These are phyloP conservation scores for Paraplagusia blochii DNA, from an alignment of 2,113 vertebrate genomes.

Conservation along the genomic window DNA sequence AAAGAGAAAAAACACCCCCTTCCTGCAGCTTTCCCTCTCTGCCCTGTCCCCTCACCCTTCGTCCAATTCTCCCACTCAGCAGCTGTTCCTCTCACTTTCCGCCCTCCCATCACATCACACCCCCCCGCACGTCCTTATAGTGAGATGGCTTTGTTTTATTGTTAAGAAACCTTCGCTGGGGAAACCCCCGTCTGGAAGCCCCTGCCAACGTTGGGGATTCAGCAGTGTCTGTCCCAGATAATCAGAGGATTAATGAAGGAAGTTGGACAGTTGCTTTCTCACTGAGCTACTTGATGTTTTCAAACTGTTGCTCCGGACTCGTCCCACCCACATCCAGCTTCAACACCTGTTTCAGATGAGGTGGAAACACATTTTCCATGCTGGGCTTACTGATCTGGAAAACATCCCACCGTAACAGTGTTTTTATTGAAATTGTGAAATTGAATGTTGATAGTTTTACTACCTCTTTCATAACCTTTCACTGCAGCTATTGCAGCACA, in stretches of 20 bases:
- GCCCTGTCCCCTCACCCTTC: slow-evolving; percentile 10
- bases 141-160: slow-evolving; percentile 68
- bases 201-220: slow-evolving; percentile 19
- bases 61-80: slow-evolving; percentile 58
- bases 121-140: slow-evolving; percentile 16
- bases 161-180: slow-evolving; percentile 48
- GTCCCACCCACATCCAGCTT: not conserved
- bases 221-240: slow-evolving; percentile 30
- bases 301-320: slow-evolving; percentile 17
- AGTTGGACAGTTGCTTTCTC: slow-evolving; percentile 37
- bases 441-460: slow-evolving; percentile 11
- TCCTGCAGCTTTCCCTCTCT: slow-evolving; percentile 29
- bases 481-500: slow-evolving; percentile 1
- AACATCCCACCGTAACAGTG: not conserved
- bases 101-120: slow-evolving; percentile 20
- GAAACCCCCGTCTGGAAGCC: slow-evolving; percentile 51
- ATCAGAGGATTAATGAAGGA: slow-evolving; percentile 46
- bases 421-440: not conserved
- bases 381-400: not conserved
- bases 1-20: slow-evolving; percentile 35
- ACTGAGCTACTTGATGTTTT: slow-evolving; percentile 38
- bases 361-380: not conserved
- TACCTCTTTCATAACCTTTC: not conserved
- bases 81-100: slow-evolving; percentile 74
- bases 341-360: slow-evolving; percentile 35